A percentile compares a stretch with the other conserved stretches of the same genome.
Conservation (phyloP, 2,888 invertebrate genomes). For the Drosophila barbarae region DNA sequence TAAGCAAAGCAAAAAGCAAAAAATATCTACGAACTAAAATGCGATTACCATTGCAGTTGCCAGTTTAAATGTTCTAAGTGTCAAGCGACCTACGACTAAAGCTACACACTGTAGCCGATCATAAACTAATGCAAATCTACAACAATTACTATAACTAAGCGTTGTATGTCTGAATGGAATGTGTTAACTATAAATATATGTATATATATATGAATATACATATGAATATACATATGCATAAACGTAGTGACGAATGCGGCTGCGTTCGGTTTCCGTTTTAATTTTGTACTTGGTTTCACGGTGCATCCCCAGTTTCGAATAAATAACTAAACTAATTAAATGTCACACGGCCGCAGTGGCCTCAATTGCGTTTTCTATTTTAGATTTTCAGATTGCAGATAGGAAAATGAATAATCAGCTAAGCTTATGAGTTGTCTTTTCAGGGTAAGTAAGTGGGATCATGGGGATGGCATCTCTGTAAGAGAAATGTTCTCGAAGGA, state of each 20-base stretch:
- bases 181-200: constrained; percentile 28
- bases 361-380: constrained; percentile 3
- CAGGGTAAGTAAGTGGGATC: neutral
- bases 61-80: constrained; percentile 17
- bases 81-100: constrained; percentile 11
- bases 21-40: constrained; percentile 46
- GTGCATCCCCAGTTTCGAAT: constrained; percentile 26
- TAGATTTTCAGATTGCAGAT: neutral
- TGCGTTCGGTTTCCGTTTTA: constrained; percentile 5
- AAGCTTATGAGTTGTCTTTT: neutral
- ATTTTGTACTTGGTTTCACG: constrained; percentile 31
- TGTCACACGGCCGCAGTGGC: constrained; percentile 14
- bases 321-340: constrained; percentile 43
- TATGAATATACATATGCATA: constrained; percentile 2
- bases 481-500: neutral
- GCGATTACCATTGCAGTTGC: constrained; percentile 21
- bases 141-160: constrained; percentile 8
- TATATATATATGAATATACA: constrained; percentile 18
- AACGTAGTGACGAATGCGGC: neutral
- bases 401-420: neutral
- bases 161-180: constrained; percentile 55
- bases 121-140: neutral
- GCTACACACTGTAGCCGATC: neutral
- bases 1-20: constrained; percentile 10
- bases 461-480: neutral